Evolutionary conservation across 2,113 vertebrate species (phyloP), one percentile per base, ranked within the genome.

Genomic region (Pelodiscus sinensis): DNA sequence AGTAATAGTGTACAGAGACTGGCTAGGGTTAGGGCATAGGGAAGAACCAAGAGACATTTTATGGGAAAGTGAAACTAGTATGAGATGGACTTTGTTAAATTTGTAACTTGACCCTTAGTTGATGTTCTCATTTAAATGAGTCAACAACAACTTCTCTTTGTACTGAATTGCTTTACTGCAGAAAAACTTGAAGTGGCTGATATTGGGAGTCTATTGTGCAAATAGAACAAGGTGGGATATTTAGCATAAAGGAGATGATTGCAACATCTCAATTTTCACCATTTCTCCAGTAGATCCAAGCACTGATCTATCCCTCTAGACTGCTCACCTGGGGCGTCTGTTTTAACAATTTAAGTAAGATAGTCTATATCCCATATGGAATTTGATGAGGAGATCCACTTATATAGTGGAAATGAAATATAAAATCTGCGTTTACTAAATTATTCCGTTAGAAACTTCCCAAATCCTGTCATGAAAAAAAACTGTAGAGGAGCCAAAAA

Each of bases 91-190:
- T 25, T 13, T 27, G 3, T 51, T 52, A 52, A 0, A 0, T 77
- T 5, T 0, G 0, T 65, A 78, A 88, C 84, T 92, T 24, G 44
- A 35, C 71, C 44, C 71, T 44, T 44, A 44, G 6, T 44, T 44
- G 44, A 44, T 44, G 44, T 44, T 44, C 44, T 44, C 44, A 44
- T 44, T 44, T 44, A 44, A 44, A 44, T 44, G 22, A 83, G 1
- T 9, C 22, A 62, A 83, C n/a, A 31, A 25, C 92, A 31, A 82
- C 79, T 3, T 77, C 51, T 35, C 86, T 68, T 68, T 93, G 87
- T 54, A 79, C 60, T 94, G 79, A 92, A 84, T 79, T 73, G 9
- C 82, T 95, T 94, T 71, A 81, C 79, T 75, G 68, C 73, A 86
- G 79, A 89, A 90, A 57, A 1, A 84, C 73, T 73, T 87, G 56